Evolutionary conservation across 1,140 invertebrate species (phyloP).

Genomic region (Drosophila rufa): DNA sequence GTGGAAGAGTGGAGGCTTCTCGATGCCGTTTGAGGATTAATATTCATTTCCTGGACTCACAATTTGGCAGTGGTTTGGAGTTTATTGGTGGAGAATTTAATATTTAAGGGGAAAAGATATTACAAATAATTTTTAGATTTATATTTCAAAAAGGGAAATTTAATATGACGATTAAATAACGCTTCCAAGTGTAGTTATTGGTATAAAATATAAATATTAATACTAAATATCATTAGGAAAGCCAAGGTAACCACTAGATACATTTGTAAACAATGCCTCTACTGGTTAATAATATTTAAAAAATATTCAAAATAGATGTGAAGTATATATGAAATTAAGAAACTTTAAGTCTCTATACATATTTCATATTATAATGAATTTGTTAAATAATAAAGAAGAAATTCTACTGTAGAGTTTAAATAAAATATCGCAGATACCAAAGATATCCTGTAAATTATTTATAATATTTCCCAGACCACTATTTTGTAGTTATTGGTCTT

Average conservation of each 20-base stretch:
- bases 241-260: background rate
- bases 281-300: background rate
- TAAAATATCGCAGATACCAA: no score
- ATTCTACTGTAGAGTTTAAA: no score
- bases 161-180: background rate
- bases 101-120: background rate
- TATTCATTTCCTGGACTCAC: background rate
- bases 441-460: no score
- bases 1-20: background rate
- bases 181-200: no score
- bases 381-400: no score
- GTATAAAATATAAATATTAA: background rate
- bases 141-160: no score
- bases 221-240: background rate
- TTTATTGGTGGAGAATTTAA: background rate
- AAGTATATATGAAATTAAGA: background rate
- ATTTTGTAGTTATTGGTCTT: no score
- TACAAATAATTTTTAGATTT: background rate
- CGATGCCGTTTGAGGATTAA: conserved; percentile 33
- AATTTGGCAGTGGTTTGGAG: background rate
- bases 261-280: fast-evolving
- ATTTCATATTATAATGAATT: background rate
- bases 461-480: no score
- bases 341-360: background rate
- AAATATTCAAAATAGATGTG: background rate